These are phyloP conservation scores for Antechinus flavipes DNA, from an alignment of 2,113 vertebrate species.

Conservation along the genomic window DNA sequence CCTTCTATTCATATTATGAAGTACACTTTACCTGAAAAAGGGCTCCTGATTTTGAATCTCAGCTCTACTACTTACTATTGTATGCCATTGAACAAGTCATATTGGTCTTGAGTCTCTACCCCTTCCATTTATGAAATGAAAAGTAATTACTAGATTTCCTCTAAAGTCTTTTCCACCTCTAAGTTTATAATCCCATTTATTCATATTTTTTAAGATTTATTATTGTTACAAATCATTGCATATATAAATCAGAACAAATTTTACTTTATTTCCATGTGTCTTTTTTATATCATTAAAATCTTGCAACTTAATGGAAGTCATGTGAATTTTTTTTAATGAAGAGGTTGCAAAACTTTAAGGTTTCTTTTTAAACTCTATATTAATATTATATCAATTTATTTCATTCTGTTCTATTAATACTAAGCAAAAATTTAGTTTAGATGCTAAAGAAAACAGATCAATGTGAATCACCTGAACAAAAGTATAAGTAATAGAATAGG, in stretches of 20 bases:
- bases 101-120: neutral
- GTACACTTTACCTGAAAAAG: neutral
- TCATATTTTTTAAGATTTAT: neutral
- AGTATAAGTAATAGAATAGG: slow-evolving; percentile 73
- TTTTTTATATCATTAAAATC: slow-evolving; percentile 6
- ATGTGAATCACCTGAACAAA: slow-evolving; percentile 51
- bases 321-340: slow-evolving; percentile 11
- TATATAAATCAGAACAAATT: neutral
- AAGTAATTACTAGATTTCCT: neutral
- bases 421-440: slow-evolving; percentile 47
- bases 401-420: slow-evolving; percentile 10
- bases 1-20: neutral
- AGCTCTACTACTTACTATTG: neutral
- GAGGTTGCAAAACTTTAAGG: neutral
- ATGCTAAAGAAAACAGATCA: slow-evolving; percentile 56
- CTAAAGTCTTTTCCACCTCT: neutral
- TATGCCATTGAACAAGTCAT: neutral
- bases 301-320: neutral
- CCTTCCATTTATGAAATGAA: neutral
- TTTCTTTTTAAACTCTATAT: neutral
- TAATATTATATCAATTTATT: neutral
- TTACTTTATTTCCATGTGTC: neutral
- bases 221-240: neutral
- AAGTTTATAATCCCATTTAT: neutral
- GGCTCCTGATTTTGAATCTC: neutral